phyloP scores from a whole-genome alignment of 37 sponge, comb jelly and placozoan genomes.

The Haliclona indistincta region DNA sequence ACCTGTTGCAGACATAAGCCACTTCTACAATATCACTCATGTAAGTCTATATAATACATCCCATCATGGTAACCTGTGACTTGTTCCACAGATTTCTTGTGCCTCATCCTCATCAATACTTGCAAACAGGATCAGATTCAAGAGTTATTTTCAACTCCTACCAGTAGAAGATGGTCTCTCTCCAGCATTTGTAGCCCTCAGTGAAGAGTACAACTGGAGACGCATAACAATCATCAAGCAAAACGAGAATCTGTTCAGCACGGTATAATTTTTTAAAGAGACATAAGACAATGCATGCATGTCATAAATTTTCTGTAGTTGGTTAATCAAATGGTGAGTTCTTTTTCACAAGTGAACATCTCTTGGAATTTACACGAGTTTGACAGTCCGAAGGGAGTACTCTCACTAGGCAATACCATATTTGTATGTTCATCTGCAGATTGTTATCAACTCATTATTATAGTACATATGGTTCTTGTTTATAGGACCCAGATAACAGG shows the following conservation, averaged over 20 bases:
- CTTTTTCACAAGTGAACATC: neutral
- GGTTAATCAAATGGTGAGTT: neutral
- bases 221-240: conserved; percentile 34
- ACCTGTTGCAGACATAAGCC: conserved; percentile 21
- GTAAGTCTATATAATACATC: no score
- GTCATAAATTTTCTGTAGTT: neutral
- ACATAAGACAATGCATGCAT: neutral
- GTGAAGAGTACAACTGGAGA: conserved; percentile 34
- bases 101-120: conserved; percentile 39
- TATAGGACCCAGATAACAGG: conserved; percentile 21
- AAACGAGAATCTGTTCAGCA: conserved; percentile 58
- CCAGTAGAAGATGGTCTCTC: conserved; percentile 30
- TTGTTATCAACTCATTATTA: neutral
- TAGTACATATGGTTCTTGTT: neutral
- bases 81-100: conserved; percentile 40
- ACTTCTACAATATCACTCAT: conserved; percentile 37
- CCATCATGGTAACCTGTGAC: no score
- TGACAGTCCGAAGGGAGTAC: neutral
- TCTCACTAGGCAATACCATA: neutral
- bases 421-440: neutral
- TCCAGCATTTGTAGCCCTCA: conserved; percentile 13
- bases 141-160: conserved; percentile 49
- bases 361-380: neutral
- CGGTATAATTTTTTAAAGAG: conserved; percentile 9
- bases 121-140: conserved; percentile 19